Conservation (phyloP, 64 coral and sea anemone species). For the Stylophora pistillata region DNA sequence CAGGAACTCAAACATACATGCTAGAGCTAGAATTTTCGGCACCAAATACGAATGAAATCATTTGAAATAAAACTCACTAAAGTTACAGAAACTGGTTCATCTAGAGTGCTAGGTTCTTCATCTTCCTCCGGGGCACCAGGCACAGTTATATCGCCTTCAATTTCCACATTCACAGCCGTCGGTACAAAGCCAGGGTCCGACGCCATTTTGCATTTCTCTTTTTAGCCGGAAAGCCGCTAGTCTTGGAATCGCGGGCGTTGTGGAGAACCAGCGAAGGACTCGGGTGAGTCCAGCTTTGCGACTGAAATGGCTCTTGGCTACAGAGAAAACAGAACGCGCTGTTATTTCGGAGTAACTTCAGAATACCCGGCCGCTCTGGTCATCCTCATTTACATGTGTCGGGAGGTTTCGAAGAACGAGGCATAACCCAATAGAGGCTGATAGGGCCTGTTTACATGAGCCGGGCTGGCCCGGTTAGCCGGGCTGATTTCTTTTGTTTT, state of each 20-base stretch:
- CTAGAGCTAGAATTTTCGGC: background rate
- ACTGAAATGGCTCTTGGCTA: too few relatives aligned
- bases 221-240: background rate
- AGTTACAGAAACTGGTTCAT: conserved; percentile 92
- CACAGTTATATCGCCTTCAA: conserved; percentile 99
- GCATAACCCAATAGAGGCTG: too few relatives aligned
- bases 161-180: conserved; percentile 83
- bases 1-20: background rate
- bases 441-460: too few relatives aligned
- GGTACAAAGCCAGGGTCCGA: conserved; percentile 81
- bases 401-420: too few relatives aligned
- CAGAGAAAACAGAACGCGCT: too few relatives aligned
- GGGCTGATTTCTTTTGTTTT: too few relatives aligned
- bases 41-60: background rate
- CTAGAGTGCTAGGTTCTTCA: conserved; percentile 93
- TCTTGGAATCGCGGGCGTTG: background rate
- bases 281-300: too few relatives aligned
- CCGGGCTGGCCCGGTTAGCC: too few relatives aligned
- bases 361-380: too few relatives aligned
- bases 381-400: too few relatives aligned
- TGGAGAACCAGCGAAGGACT: background rate
- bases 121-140: conserved; percentile 96
- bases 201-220: conserved; percentile 88
- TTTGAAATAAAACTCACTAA: conserved; percentile 67
- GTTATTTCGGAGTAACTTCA: too few relatives aligned